These are phyloP conservation scores for Zonitis immaculata DNA, from an alignment of 2,888 invertebrate genomes.

Conservation along the genomic window DNA sequence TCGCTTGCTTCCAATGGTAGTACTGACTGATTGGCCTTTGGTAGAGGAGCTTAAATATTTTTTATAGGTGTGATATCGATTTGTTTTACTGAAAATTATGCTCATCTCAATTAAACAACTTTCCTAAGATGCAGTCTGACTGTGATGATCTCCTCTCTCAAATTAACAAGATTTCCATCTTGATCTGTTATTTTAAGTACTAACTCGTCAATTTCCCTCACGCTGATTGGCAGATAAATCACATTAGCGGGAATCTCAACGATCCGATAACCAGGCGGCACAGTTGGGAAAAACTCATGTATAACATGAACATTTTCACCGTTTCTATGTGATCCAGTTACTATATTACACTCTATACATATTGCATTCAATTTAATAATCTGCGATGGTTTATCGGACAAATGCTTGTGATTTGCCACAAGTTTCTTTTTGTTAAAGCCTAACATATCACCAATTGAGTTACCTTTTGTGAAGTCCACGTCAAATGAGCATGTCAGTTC, in stretches of 20 bases:
- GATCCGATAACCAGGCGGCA: constrained; percentile 37
- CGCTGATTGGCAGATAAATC: constrained; percentile 38
- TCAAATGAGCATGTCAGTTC: neutral
- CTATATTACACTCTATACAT: constrained; percentile 12
- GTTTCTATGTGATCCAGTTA: constrained; percentile 26
- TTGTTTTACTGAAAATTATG: neutral
- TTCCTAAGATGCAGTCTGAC: constrained; percentile 9
- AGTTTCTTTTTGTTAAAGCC: constrained; percentile 1
- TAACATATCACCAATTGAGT: constrained; percentile 47
- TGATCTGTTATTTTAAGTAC: constrained; percentile 29
- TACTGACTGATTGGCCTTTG: too few species aligned
- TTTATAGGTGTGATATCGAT: too few species aligned
- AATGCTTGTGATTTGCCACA: constrained; percentile 4
- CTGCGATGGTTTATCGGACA: constrained; percentile 21
- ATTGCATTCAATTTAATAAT: constrained; percentile 22
- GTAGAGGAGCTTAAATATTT: too few species aligned
- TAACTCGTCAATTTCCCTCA: constrained; percentile 25
- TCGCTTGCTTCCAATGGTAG: too few species aligned
- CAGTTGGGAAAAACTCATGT: too few species aligned
- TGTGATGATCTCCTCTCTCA: constrained; percentile 34
- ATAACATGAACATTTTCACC: too few species aligned
- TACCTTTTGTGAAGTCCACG: constrained; percentile 18
- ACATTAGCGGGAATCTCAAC: constrained; percentile 36
- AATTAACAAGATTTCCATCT: constrained; percentile 35
- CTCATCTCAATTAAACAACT: too few species aligned